A percentile compares a stretch with the other conserved stretches of the same genome.
These are phyloP conservation scores for Temnothorax curvispinosus DNA, from an alignment of 1,140 invertebrate genomes.

Conservation along the genomic window DNA sequence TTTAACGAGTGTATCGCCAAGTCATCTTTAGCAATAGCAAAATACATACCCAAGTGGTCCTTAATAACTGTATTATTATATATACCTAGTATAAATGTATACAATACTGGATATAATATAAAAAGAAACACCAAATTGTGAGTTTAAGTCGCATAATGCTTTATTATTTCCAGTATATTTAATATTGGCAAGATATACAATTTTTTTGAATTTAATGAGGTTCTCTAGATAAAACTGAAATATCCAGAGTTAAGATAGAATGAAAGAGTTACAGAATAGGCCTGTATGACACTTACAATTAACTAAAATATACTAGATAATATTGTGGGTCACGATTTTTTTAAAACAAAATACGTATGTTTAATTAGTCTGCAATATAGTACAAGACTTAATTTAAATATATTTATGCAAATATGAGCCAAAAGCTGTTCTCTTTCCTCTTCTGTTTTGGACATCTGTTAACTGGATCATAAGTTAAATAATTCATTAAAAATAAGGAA, in stretches of 20 bases:
- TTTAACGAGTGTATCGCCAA: constrained; percentile 59
- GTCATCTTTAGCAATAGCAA: constrained; percentile 2
- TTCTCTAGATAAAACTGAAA: constrained; percentile 70
- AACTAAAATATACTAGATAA: constrained; percentile 76
- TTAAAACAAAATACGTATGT: constrained; percentile 58
- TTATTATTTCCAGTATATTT: constrained; percentile 79
- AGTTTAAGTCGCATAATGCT: constrained; percentile 78
- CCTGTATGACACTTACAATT: constrained; percentile 74
- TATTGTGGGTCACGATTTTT: constrained; percentile 70
- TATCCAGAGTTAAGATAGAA: constrained; percentile 64
- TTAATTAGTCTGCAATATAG: constrained; percentile 57
- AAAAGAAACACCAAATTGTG: constrained; percentile 73
- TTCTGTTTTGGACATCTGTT: not conserved
- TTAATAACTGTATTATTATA: constrained; percentile 44
- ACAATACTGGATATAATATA: constrained; percentile 31
- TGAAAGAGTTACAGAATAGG: constrained; percentile 83
- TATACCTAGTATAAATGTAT: constrained; percentile 18
- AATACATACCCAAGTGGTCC: constrained; percentile 36
- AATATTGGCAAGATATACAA: constrained; percentile 83
- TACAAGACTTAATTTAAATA: constrained; percentile 37
- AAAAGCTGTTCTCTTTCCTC: constrained; percentile 1
- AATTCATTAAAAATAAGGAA: not conserved
- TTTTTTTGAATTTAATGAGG: constrained; percentile 75
- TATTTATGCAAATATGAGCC: constrained; percentile 31
- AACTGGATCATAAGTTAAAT: not conserved